Base-by-base conservation (phyloP, 2,797 vertebrate genomes). In the Pempheris klunzingeri region DNA sequence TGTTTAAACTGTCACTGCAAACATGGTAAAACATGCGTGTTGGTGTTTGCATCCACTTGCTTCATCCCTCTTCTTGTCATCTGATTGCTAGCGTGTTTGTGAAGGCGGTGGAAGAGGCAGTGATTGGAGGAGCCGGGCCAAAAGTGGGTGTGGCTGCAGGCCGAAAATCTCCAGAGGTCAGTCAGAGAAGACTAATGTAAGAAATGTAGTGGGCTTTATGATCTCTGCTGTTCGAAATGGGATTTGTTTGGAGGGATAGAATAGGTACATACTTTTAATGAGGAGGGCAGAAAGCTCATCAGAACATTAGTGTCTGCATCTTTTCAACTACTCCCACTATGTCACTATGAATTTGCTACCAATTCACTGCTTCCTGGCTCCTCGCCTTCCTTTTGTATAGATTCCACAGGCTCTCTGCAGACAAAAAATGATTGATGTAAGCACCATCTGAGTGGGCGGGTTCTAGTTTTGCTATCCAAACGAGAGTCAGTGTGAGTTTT, bases 391-490 rank as follows among this genome's bases (percentile, higher is more conserved):
- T 2, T 36, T 14, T 55, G 24, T 67, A 55, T 44, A 20, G 55
- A 70, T 66, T 74, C 58, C 57, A 71, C 44, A 36, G 26, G 34
- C 30, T 69, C 49, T 60, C 58, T 36, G 59, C 46, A 17, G 55
- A 52, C 36, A 0, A 26, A 24, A 7, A 8, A 63, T 55, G 80
- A 77, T 71, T 68, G 72, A 82, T 76, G 73, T 50, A 10, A 14
- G 50, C 38, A 17, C 46, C 64, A 39, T 62, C 46, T 30, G 75
- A 74, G 36, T 3, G n/a, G 44, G 30, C 46, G 49, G 26, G 46
- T 73, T 46, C 71, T 65, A 54, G 74, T 80, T 76, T 61, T 57
- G 52, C 20, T 13, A n/a, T 67, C 59, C 26, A 47, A 67, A 55
- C 3, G 52, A 74, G 78, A 77, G 24, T 24, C 61, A 44, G 53